Conservation (phyloP, 2,113 vertebrate genomes). For the Regulus satrapa region DNA sequence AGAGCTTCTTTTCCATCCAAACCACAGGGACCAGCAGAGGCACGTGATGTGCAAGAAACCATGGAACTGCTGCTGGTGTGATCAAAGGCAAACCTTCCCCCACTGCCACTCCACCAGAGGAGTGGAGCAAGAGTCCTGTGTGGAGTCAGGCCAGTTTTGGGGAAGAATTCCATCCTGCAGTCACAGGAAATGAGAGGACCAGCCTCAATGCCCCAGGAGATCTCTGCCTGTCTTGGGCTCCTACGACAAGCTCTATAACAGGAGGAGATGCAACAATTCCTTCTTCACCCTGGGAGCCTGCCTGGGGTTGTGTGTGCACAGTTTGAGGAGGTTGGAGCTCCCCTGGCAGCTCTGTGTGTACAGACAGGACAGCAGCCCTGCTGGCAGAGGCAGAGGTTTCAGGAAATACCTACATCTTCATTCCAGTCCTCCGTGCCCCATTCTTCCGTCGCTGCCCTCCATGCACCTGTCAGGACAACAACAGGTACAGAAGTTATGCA, state of each 20-base stretch:
- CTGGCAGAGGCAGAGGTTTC: neutral
- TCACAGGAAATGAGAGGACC: neutral
- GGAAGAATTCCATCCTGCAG: neutral
- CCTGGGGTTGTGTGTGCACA: neutral
- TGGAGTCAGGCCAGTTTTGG: neutral
- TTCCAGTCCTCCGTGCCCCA: constrained; percentile 99
- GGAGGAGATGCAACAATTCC: neutral
- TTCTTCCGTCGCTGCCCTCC: constrained; percentile 91
- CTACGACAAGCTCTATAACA: neutral
- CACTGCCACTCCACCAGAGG: neutral
- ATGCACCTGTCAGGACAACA: constrained; percentile 78
- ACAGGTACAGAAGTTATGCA: neutral
- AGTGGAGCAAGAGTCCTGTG: neutral
- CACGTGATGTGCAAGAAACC: accelerated
- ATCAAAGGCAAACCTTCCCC: neutral
- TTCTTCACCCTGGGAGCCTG: neutral
- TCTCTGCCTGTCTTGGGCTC: neutral
- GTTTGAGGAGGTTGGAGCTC: neutral
- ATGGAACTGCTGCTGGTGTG: neutral
- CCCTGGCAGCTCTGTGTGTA: neutral
- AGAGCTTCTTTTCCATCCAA: neutral
- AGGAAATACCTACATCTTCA: constrained; percentile 88
- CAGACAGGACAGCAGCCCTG: neutral
- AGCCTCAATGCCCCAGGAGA: neutral
- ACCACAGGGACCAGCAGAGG: neutral